These are phyloP conservation scores for Amiota mariae DNA, from an alignment of 2,888 invertebrate genomes.

Conservation along the genomic window DNA sequence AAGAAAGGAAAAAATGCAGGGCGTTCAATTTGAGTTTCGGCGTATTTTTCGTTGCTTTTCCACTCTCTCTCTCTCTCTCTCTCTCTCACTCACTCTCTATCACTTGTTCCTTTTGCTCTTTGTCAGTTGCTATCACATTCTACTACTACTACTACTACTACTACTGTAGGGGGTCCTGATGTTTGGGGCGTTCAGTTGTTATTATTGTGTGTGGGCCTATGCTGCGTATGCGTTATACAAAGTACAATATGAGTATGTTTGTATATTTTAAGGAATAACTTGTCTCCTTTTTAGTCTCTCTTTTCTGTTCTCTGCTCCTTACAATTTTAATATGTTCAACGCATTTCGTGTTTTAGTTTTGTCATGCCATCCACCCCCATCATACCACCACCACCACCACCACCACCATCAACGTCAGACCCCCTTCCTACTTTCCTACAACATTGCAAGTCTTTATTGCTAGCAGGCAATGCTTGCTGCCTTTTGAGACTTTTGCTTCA, in stretches of 20 bases:
- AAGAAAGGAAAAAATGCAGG: constrained; percentile 57
- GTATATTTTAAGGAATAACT: not conserved
- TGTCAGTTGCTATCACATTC: not conserved
- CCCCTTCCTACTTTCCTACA: not conserved
- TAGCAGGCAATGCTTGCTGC: not conserved
- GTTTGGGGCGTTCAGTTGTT: not conserved
- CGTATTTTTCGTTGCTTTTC: constrained; percentile 12
- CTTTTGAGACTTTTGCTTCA: not conserved
- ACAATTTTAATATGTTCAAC: not conserved
- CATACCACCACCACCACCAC: not conserved
- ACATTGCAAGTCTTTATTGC: constrained; percentile 62
- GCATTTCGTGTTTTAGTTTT: constrained; percentile 51
- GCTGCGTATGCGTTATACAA: constrained; percentile 7
- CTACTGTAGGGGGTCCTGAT: too few relatives aligned
- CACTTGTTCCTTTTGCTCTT: not conserved
- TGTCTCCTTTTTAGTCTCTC: not conserved
- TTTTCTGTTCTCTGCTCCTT: too few relatives aligned
- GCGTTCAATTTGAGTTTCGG: constrained; percentile 42
- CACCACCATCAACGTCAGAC: not conserved
- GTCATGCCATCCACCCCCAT: constrained; percentile 10
- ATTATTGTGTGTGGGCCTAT: not conserved
- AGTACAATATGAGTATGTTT: too few relatives aligned
- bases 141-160: too few relatives aligned
- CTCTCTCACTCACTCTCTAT: too few relatives aligned
- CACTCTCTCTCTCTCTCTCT: not conserved